Percentiles rank a stretch among this genome's conserved stretches.
Evolutionary conservation across 23 tunicate species (phyloP).

Genomic region (Oikopleura dioica): DNA sequence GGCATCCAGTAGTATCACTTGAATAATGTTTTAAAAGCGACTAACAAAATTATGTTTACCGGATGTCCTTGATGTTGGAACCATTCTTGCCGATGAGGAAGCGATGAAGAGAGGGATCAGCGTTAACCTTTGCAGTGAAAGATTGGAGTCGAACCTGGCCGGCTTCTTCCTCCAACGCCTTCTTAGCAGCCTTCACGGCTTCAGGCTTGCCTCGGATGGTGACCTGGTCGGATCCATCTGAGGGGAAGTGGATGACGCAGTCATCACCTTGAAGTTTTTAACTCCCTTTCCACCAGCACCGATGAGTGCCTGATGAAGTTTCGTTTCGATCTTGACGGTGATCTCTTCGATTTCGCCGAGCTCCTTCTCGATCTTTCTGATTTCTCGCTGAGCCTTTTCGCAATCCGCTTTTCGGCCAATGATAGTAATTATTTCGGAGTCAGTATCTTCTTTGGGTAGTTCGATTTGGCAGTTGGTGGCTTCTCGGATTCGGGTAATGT

Average conservation of each 20-base stretch:
- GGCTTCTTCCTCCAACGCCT: neutral
- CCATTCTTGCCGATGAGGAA: slow-evolving; percentile 78
- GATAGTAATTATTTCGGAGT: slow-evolving; percentile 80
- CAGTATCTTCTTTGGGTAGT: slow-evolving; percentile 65
- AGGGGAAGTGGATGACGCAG: slow-evolving; percentile 53
- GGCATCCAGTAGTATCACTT: neutral
- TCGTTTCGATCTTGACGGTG: slow-evolving; percentile 31
- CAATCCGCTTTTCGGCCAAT: slow-evolving; percentile 67
- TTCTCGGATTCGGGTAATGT: slow-evolving; percentile 66
- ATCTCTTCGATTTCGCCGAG: slow-evolving; percentile 50
- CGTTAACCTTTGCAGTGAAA: slow-evolving; percentile 44
- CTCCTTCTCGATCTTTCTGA: slow-evolving; percentile 49
- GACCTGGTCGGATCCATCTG: slow-evolving; percentile 48
- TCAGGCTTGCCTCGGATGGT: slow-evolving; percentile 46
- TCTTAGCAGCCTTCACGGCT: slow-evolving; percentile 38
- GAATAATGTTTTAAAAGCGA: too few species aligned
- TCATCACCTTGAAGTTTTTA: slow-evolving; percentile 6
- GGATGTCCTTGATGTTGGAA: slow-evolving; percentile 19
- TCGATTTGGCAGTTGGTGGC: slow-evolving; percentile 90
- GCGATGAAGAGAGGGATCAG: slow-evolving; percentile 52
- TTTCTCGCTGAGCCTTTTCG: slow-evolving; percentile 58
- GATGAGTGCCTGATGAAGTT: slow-evolving; percentile 81
- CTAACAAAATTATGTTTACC: too few species aligned
- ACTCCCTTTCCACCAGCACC: slow-evolving; percentile 40
- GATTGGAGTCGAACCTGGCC: neutral